Evolutionary conservation across 2,113 vertebrate species (phyloP).

Genomic region (Phrynocephalus versicolor): DNA sequence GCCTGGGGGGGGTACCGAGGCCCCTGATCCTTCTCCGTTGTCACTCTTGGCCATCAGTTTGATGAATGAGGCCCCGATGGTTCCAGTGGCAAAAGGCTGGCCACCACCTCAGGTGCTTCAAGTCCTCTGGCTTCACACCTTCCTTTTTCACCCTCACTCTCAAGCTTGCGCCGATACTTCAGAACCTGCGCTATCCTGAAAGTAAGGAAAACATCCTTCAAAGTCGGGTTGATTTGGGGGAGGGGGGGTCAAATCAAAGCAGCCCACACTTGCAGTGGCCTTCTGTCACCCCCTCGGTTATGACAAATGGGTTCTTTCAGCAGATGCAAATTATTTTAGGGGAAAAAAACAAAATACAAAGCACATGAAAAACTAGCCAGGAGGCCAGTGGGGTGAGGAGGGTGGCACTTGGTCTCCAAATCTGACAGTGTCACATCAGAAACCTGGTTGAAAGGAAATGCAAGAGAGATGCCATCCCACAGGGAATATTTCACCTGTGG

Average conservation of each 20-base stretch:
- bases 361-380: background rate
- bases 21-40: background rate
- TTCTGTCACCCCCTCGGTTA: background rate
- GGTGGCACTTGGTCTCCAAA: background rate
- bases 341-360: background rate
- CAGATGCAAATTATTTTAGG: slow-evolving; percentile 6
- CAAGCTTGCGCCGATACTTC: background rate
- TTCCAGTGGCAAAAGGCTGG: background rate
- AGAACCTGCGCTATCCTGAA: background rate
- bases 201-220: background rate
- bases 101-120: background rate
- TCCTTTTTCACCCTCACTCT: background rate
- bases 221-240: no score
- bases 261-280: background rate
- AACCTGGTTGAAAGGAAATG: background rate
- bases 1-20: background rate
- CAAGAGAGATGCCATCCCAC: background rate
- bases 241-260: background rate
- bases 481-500: background rate
- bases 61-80: background rate
- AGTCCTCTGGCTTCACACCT: slow-evolving; percentile 4
- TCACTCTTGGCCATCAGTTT: background rate
- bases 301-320: slow-evolving; percentile 1
- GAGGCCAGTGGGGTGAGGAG: background rate
- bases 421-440: background rate